Conservation (phyloP, 1,140 invertebrate species). For the Drosophila nigromelanica region DNA sequence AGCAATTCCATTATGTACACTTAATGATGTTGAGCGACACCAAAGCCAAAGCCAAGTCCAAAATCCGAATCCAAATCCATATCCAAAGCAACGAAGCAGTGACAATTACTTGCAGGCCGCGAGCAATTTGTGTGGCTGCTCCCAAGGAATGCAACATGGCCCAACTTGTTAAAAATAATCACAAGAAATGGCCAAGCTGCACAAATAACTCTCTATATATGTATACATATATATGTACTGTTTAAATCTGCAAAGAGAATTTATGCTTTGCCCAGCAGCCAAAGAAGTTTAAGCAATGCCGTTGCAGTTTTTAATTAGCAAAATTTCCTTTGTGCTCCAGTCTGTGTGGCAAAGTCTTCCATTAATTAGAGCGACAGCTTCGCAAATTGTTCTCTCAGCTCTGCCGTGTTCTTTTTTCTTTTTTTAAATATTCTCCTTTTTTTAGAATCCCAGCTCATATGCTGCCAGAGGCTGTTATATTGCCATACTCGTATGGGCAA, state of each 20-base stretch:
- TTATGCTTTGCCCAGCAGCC: slow-evolving; percentile 17
- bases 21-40: slow-evolving; percentile 71
- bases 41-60: slow-evolving; percentile 35
- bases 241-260: slow-evolving; percentile 22
- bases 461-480: slow-evolving; percentile 1
- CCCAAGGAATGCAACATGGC: slow-evolving; percentile 46
- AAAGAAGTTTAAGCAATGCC: slow-evolving; percentile 41
- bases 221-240: slow-evolving; percentile 8
- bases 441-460: slow-evolving; percentile 19
- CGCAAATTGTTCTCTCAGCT: slow-evolving; percentile 42
- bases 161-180: slow-evolving; percentile 73
- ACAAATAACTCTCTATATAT: slow-evolving; percentile 4
- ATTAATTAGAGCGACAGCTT: slow-evolving; percentile 70
- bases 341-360: slow-evolving; percentile 66
- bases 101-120: slow-evolving; percentile 80
- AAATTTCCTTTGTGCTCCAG: slow-evolving; percentile 71
- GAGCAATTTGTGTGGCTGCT: slow-evolving; percentile 68
- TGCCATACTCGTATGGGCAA: slow-evolving; percentile 28
- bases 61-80: slow-evolving; percentile 47
- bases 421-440: slow-evolving; percentile 3
- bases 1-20: slow-evolving; percentile 79
- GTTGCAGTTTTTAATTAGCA: slow-evolving; percentile 74
- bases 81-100: slow-evolving; percentile 62
- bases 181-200: slow-evolving; percentile 63
- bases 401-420: neutral